These are phyloP conservation scores for Dryobates pubescens DNA, from an alignment of 2,797 vertebrate species.

Conservation along the genomic window DNA sequence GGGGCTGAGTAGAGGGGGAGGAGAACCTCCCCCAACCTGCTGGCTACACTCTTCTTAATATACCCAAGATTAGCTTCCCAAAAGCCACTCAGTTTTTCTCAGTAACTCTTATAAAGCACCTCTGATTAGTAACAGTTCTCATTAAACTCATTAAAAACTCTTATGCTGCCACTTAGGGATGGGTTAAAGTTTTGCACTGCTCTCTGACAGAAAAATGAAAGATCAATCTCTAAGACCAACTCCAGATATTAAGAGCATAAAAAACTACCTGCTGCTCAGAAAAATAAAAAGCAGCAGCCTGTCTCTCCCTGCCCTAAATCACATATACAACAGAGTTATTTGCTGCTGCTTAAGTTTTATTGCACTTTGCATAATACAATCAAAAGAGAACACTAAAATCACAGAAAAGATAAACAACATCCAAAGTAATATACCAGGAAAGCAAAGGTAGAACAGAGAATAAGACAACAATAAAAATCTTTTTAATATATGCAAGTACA, in stretches of 20 bases:
- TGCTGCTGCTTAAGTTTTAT: neutral
- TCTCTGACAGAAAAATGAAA: neutral
- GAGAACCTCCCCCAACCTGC: no score
- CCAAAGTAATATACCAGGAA: neutral
- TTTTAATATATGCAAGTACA: neutral
- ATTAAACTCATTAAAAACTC: neutral
- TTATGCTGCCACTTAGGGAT: neutral
- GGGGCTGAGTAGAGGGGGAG: no score
- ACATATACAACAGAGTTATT: neutral
- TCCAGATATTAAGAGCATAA: neutral
- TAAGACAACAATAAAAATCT: neutral
- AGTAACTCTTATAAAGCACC: neutral
- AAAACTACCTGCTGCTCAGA: neutral
- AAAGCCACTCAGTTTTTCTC: neutral
- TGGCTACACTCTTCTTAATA: no score
- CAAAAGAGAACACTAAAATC: neutral
- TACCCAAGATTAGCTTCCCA: neutral
- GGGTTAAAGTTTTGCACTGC: neutral
- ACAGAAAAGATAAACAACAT: neutral
- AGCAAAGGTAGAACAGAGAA: neutral
- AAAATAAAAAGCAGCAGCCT: neutral
- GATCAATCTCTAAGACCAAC: neutral
- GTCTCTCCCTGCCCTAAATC: neutral
- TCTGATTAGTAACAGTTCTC: neutral
- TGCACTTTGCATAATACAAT: neutral